phyloP scores from a whole-genome alignment of 2,888 invertebrate genomes.

The Gari tellinella region DNA sequence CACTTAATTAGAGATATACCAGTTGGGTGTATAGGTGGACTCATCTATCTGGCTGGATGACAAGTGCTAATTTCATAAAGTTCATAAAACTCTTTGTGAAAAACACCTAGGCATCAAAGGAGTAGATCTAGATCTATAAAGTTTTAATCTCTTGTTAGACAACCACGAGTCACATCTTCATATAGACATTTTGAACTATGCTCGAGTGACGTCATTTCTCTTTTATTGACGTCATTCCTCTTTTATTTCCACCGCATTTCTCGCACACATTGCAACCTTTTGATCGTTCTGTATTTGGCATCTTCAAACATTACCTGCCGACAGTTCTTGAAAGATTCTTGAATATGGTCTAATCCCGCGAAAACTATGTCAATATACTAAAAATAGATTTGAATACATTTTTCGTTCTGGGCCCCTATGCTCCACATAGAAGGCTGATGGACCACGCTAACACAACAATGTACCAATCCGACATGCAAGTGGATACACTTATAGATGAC shows the following conservation, averaged over 20 bases:
- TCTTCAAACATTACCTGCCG: constrained; percentile 15
- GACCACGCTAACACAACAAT: too few species aligned
- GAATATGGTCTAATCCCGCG: too few species aligned
- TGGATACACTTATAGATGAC: too few species aligned
- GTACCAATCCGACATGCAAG: too few species aligned
- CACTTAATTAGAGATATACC: constrained; percentile 18
- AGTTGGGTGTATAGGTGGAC: too few species aligned
- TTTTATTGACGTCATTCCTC: constrained; percentile 41
- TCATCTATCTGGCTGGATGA: too few species aligned
- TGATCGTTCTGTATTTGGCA: constrained; percentile 41
- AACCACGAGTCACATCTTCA: constrained; percentile 41
- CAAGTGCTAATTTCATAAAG: too few species aligned
- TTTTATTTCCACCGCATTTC: constrained; percentile 46
- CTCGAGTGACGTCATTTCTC: too few species aligned
- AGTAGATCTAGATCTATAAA: constrained; percentile 22
- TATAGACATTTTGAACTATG: constrained; percentile 35
- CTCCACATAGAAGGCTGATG: too few species aligned
- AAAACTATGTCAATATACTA: too few species aligned
- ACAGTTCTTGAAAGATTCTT: constrained; percentile 17
- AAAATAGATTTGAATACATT: too few species aligned
- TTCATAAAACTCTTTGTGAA: constrained; percentile 32
- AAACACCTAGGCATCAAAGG: constrained; percentile 20
- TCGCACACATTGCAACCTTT: constrained; percentile 40
- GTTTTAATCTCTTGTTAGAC: constrained; percentile 30
- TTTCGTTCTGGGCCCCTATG: too few species aligned